Percentiles rank a stretch among this genome's conserved stretches.
Evolutionary conservation across 2,888 invertebrate species (phyloP).

Genomic region (Dryobota labecula): DNA sequence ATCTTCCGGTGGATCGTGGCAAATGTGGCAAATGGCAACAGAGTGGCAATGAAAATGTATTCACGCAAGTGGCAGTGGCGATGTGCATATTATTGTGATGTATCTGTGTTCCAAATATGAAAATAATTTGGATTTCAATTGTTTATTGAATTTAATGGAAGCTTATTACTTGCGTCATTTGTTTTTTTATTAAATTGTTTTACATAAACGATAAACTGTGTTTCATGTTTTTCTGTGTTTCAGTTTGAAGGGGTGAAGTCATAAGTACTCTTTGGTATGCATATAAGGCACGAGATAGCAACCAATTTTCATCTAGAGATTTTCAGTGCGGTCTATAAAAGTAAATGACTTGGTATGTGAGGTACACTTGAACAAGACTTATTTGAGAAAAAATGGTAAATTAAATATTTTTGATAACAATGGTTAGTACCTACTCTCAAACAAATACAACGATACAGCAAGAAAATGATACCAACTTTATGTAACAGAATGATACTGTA

Average conservation of each 20-base stretch:
- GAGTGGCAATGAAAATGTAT: conserved; percentile 31
- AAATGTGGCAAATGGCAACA: not conserved
- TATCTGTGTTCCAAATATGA: conserved; percentile 17
- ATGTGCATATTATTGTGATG: conserved; percentile 12
- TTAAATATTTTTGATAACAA: not conserved
- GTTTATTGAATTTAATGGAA: not conserved
- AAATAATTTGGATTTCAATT: not conserved
- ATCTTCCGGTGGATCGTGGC: conserved; percentile 40
- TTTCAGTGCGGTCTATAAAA: too few relatives aligned
- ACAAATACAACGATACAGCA: not conserved
- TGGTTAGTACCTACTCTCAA: not conserved
- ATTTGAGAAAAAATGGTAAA: not conserved
- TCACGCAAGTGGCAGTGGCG: conserved; percentile 12
- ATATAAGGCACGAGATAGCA: not conserved
- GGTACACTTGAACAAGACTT: not conserved
- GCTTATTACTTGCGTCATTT: not conserved
- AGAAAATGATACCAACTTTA: conserved; percentile 7
- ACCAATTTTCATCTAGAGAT: not conserved
- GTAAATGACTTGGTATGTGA: not conserved
- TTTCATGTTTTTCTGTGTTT: not conserved
- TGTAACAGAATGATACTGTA: conserved; percentile 2
- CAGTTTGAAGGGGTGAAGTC: not conserved
- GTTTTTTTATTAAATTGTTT: conserved; percentile 9
- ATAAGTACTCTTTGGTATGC: not conserved
- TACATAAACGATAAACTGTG: not conserved